These are phyloP conservation scores for Baccha elongata DNA, from an alignment of 2,888 invertebrate species.

Conservation along the genomic window DNA sequence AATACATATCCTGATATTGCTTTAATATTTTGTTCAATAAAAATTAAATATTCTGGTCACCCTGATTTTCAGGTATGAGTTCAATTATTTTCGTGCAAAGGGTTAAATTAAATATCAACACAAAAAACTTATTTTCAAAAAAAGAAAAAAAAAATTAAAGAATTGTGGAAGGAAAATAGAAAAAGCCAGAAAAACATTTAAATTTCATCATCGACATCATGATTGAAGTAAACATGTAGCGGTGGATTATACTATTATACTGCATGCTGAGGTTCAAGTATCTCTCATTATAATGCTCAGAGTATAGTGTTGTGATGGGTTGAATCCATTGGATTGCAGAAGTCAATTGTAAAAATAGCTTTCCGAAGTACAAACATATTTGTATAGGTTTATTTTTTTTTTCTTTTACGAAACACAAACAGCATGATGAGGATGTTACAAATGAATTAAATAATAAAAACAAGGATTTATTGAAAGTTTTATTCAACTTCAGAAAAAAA, in stretches of 20 bases:
- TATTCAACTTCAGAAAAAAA: not conserved
- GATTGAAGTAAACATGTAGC: conserved; percentile 18
- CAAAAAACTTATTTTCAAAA: conserved; percentile 54
- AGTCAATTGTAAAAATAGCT: conserved; percentile 69
- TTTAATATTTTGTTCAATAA: no score
- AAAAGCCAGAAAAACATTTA: conserved; percentile 60
- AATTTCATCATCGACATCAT: conserved; percentile 67
- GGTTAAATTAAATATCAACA: conserved; percentile 22
- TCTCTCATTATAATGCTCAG: not conserved
- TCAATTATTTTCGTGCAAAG: not conserved
- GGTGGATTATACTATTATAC: conserved; percentile 16
- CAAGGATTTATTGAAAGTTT: conserved; percentile 47
- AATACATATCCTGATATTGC: no score
- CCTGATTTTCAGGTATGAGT: not conserved
- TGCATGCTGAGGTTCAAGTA: conserved; percentile 23
- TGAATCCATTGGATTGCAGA: conserved; percentile 33
- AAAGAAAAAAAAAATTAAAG: conserved; percentile 37
- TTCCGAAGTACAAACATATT: no score
- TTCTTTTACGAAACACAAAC: conserved; percentile 31
- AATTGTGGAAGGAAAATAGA: conserved; percentile 35
- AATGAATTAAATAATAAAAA: conserved; percentile 62
- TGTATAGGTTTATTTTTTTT: conserved; percentile 54
- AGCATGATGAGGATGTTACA: not conserved
- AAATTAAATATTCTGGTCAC: conserved; percentile 7
- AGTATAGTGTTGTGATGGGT: conserved; percentile 1